Conservation (phyloP, 2,797 vertebrate genomes). For the Thunnus albacares region DNA sequence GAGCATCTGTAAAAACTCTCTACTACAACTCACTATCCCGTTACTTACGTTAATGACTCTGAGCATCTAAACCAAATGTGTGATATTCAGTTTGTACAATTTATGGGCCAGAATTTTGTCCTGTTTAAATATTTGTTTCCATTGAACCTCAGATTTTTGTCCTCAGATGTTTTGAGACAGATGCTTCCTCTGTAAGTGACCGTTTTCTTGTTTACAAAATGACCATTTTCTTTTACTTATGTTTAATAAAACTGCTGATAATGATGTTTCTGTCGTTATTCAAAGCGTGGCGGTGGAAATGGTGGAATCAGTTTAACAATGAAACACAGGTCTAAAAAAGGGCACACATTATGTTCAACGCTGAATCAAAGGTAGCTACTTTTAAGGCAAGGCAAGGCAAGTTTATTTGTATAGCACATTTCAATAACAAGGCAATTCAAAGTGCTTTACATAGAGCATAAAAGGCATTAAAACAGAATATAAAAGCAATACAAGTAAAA, state of each 20-base stretch:
- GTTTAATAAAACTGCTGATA: constrained; percentile 71
- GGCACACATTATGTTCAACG: constrained; percentile 44
- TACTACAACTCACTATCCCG: constrained; percentile 12
- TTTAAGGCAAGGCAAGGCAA: no score
- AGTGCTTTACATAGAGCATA: no score
- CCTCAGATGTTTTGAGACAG: constrained; percentile 39
- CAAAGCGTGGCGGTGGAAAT: not conserved
- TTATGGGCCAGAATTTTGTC: constrained; percentile 24
- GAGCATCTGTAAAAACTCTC: not conserved
- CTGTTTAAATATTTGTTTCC: constrained; percentile 16
- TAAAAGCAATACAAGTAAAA: no score
- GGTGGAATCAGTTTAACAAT: not conserved
- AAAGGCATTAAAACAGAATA: no score
- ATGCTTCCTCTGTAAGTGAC: constrained; percentile 50
- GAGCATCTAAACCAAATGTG: constrained; percentile 23
- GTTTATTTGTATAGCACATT: no score
- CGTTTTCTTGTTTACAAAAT: constrained; percentile 61
- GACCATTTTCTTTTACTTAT: constrained; percentile 42
- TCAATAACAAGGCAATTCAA: no score
- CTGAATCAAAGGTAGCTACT: no score
- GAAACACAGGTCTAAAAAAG: constrained; percentile 4
- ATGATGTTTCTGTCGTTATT: constrained; percentile 47
- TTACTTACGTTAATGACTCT: constrained; percentile 27
- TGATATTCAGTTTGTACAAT: constrained; percentile 11
- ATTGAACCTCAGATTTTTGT: constrained; percentile 56